phyloP scores from a whole-genome alignment of 2,888 invertebrate species.

The Netelia fuscicornis region DNA sequence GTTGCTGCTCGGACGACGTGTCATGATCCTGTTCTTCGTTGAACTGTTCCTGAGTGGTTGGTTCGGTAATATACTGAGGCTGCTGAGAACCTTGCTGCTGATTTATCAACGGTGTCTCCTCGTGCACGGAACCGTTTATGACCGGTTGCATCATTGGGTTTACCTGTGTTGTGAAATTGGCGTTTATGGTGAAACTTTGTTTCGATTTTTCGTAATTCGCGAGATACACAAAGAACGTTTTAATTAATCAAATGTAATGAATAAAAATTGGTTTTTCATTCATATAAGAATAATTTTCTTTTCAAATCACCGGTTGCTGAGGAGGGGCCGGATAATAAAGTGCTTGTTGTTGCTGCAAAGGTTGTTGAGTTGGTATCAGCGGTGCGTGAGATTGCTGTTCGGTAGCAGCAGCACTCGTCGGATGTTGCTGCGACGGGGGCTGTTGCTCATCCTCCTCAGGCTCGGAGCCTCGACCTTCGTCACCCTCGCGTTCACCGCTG shows the following conservation, averaged over 20 bases:
- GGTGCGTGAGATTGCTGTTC: conserved; percentile 75
- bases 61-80: conserved; percentile 78
- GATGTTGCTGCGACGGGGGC: conserved; percentile 76
- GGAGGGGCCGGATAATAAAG: conserved; percentile 73
- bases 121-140: conserved; percentile 83
- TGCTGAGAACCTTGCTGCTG: conserved; percentile 77
- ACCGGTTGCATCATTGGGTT: conserved; percentile 82
- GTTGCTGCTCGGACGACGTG: conserved; percentile 73
- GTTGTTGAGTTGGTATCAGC: conserved; percentile 69
- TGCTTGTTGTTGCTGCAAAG: conserved; percentile 74
- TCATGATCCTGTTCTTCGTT: conserved; percentile 81
- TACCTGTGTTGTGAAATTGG: conserved; percentile 71
- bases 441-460: conserved; percentile 88
- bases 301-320: conserved; percentile 74
- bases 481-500: conserved; percentile 85
- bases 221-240: no score
- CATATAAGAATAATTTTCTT: background rate
- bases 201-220: background rate
- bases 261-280: background rate
- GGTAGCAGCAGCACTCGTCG: conserved; percentile 72
- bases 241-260: background rate
- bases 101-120: conserved; percentile 80
- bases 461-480: conserved; percentile 89
- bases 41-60: conserved; percentile 79
- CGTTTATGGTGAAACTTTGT: background rate